Evolutionary conservation across 2,888 invertebrate genomes (phyloP), one percentile per base, ranked within the genome.

Genomic region (Heliconius aoede): DNA sequence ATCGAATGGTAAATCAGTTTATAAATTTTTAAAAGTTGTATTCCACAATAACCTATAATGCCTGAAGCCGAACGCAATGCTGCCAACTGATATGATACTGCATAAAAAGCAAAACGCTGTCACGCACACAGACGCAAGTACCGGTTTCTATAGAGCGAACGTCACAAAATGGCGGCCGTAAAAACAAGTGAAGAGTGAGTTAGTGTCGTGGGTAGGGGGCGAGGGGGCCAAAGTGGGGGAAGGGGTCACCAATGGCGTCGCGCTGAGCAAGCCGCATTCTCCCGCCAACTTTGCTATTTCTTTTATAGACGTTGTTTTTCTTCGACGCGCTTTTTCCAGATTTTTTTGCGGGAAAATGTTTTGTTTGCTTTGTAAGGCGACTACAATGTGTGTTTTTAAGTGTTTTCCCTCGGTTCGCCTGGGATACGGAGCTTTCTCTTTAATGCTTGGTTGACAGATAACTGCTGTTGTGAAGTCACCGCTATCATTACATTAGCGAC

Each of bases 161-260:
- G 94, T 94, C 94, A 94, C 94, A 94, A 94, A 92, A 94, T 94
- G 94, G 94, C 94, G 90, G 93, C 93, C 91, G 90, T 94, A 94
- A 94, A 92, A 94, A 91, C 94, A 93, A 94, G 94, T 93, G 94
- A 94, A 94, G 90, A 93, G 94, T 93, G 94, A 94, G 94, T 94
- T 93, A 94, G 91, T 89, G 91, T 87, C 89, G 85, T 79, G 81
- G 81, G 82, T 78, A 78, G 81, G 75, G 85, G 85, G 83, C 84
- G 82, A 76, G 82, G 78, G 82, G 83, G 81, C 73, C 79, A 82
- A 81, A 81, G 81, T 83, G 83, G 83, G 83, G 84, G 80, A 80
- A 74, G 79, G 83, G 84, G 61, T 88, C 86, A 86, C 94, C 94
- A 94, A 94, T 94, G 83, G 91, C 89, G 86, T 82, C 84, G 80